Evolutionary conservation across 2,113 vertebrate genomes (phyloP).

Genomic region (Coptodon rendalli): DNA sequence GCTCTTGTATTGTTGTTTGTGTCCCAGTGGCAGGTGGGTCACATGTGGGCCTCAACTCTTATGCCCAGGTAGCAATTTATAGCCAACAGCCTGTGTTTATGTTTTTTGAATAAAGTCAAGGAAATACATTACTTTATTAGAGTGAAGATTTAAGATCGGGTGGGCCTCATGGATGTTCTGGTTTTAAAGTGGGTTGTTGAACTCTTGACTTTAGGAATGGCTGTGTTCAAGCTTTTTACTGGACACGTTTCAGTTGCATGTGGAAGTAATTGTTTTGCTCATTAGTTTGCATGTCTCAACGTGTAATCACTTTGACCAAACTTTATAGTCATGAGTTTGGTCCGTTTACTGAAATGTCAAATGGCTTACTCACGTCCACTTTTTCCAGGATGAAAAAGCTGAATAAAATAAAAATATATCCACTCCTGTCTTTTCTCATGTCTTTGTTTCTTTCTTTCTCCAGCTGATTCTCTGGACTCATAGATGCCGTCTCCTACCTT

Average conservation of each 20-base stretch:
- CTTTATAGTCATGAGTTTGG: not conserved
- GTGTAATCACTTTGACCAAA: fast-evolving
- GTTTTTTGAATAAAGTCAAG: not conserved
- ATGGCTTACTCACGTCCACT: not conserved
- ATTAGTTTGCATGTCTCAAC: not conserved
- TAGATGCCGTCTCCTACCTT: slow-evolving; percentile 32
- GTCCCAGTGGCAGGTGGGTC: no score
- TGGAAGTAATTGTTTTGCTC: not conserved
- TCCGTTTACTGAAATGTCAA: not conserved
- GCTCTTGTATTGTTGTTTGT: no score
- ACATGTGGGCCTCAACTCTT: not conserved
- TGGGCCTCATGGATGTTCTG: not conserved
- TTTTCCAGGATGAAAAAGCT: not conserved
- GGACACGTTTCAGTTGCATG: not conserved
- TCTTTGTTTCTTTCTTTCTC: not conserved
- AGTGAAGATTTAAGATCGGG: not conserved
- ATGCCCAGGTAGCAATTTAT: not conserved
- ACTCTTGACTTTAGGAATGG: not conserved
- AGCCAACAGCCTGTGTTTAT: not conserved
- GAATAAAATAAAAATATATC: not conserved
- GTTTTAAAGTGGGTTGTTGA: not conserved
- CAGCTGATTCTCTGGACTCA: slow-evolving; percentile 68
- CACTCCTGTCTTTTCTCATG: not conserved
- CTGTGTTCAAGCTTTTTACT: not conserved
- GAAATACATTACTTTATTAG: not conserved